Conservation (phyloP, 64 coral and sea anemone species). For the Acropora yongei region DNA sequence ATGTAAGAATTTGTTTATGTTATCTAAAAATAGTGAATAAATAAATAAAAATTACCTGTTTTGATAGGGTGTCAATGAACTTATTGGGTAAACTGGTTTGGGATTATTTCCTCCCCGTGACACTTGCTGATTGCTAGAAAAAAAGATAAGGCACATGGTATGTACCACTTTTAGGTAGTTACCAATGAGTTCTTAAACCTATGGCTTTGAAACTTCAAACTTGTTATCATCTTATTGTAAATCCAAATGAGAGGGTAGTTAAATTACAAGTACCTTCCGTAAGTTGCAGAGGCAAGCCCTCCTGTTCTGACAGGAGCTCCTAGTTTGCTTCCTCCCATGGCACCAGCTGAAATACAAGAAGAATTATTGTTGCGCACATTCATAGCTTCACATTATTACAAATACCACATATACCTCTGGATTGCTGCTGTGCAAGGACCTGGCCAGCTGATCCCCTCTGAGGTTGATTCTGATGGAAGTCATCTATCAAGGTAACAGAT, state of each 20-base stretch:
- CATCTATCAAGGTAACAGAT: neutral
- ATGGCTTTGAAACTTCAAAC: neutral
- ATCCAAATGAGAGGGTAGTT: neutral
- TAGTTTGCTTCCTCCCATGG: neutral
- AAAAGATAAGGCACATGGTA: neutral
- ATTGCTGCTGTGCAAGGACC: neutral
- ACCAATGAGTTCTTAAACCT: neutral
- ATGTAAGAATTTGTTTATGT: too few species aligned
- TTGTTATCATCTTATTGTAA: neutral
- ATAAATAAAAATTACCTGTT: conserved; percentile 64
- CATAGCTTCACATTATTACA: neutral
- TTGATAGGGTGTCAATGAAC: conserved; percentile 89
- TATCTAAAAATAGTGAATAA: neutral
- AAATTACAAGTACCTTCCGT: neutral
- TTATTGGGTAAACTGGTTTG: conserved; percentile 86
- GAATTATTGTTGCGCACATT: neutral
- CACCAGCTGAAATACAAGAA: neutral
- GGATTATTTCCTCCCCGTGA: conserved; percentile 55
- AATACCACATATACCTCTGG: neutral
- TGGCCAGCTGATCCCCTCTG: neutral
- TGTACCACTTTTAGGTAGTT: neutral
- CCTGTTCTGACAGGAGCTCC: conserved; percentile 1
- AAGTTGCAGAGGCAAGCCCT: conserved; percentile 31
- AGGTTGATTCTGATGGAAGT: conserved; percentile 1
- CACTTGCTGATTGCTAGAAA: conserved; percentile 77